phyloP scores from a whole-genome alignment of 2,797 vertebrate species.

The Pangasius krempfi region DNA sequence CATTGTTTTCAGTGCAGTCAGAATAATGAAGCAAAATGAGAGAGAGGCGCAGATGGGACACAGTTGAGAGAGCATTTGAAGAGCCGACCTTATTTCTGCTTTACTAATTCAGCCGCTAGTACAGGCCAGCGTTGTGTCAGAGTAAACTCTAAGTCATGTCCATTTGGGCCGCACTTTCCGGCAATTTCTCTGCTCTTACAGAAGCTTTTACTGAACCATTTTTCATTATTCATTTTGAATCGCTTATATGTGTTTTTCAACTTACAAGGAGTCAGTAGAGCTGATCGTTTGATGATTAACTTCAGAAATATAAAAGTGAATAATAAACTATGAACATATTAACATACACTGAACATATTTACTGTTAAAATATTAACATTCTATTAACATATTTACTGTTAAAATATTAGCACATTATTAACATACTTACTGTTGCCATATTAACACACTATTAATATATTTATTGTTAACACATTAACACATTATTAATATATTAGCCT shows the following conservation, averaged over 20 bases:
- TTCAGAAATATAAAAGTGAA: not conserved
- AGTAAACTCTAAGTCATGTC: constrained; percentile 25
- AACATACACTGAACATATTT: not conserved
- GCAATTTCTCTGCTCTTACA: not conserved
- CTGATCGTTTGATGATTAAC: not conserved
- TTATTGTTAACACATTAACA: not conserved
- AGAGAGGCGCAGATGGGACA: constrained; percentile 49
- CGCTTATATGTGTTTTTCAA: not conserved
- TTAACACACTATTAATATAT: not conserved
- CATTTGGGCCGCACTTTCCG: constrained; percentile 8
- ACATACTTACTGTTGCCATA: not conserved
- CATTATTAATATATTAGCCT: not conserved
- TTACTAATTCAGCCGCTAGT: constrained; percentile 61
- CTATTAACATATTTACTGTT: not conserved
- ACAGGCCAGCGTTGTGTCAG: constrained; percentile 39
- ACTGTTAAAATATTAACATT: not conserved
- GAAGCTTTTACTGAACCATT: constrained; percentile 21
- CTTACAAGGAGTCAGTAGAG: not conserved
- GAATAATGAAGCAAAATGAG: constrained; percentile 59
- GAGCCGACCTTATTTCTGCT: constrained; percentile 60
- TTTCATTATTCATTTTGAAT: constrained; percentile 29
- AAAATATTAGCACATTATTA: not conserved
- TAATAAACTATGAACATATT: not conserved
- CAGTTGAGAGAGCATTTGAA: constrained; percentile 65
- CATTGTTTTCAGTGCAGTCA: constrained; percentile 47